Percentiles rank a stretch among this genome's conserved stretches.
Conservation (phyloP, 1,140 invertebrate genomes). For the Drosophila suzukii region DNA sequence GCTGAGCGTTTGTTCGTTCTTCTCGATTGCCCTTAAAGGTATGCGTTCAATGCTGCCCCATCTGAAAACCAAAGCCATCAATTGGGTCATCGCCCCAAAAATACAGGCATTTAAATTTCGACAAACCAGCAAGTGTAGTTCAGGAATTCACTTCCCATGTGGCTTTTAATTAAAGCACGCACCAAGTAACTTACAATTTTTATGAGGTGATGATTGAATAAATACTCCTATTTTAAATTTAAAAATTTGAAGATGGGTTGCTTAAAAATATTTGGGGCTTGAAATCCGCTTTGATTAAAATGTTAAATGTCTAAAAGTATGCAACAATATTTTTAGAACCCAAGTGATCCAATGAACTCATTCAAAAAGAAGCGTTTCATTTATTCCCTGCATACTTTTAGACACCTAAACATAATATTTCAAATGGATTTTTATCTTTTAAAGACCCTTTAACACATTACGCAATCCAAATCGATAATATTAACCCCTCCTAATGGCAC, state of each 20-base stretch:
- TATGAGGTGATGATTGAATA: too few relatives aligned
- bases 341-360: too few relatives aligned
- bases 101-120: slow-evolving; percentile 25
- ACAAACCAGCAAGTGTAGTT: background rate
- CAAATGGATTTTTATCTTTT: background rate
- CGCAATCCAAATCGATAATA: slow-evolving; percentile 49
- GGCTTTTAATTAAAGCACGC: slow-evolving; percentile 19
- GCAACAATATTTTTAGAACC: too few relatives aligned
- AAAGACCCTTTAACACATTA: slow-evolving; percentile 20
- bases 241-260: too few relatives aligned
- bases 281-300: too few relatives aligned
- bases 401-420: background rate
- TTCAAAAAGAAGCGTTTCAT: too few relatives aligned
- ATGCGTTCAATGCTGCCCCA: slow-evolving; percentile 48
- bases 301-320: too few relatives aligned
- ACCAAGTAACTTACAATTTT: background rate
- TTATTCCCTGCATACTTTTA: too few relatives aligned
- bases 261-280: too few relatives aligned
- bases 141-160: background rate
- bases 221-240: too few relatives aligned
- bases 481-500: slow-evolving; percentile 8
- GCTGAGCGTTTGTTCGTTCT: background rate
- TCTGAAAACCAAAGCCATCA: slow-evolving; percentile 48
- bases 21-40: slow-evolving; percentile 32
- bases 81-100: slow-evolving; percentile 37